Evolutionary conservation across 1,140 invertebrate species (phyloP).

Genomic region (Meloidogyne chitwoodi): DNA sequence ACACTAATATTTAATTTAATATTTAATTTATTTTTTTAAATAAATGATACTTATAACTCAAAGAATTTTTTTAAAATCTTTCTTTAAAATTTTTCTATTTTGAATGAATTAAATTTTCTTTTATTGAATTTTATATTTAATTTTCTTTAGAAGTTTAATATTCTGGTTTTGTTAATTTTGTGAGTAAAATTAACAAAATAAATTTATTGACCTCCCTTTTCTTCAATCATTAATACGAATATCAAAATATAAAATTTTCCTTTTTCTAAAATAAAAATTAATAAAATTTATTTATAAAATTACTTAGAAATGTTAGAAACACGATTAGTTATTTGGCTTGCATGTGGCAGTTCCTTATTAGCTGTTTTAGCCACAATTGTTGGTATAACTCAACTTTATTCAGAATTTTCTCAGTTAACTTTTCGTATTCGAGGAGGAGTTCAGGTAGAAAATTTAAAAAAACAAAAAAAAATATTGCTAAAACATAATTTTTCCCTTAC

Average conservation of each 20-base stretch:
- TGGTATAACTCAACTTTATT: constrained; percentile 33
- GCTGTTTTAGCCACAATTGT: constrained; percentile 37
- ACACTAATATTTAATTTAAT: neutral
- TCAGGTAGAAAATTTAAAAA: constrained; percentile 1
- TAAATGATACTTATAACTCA: neutral
- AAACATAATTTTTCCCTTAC: neutral
- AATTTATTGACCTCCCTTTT: no score
- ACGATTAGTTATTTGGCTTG: constrained; percentile 36
- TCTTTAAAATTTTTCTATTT: no score
- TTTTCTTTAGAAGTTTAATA: no score
- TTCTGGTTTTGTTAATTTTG: no score
- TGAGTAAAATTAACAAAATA: no score
- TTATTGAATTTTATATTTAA: no score
- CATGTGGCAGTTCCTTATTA: constrained; percentile 26
- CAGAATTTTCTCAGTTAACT: constrained; percentile 37
- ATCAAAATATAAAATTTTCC: no score
- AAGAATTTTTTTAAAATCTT: no score
- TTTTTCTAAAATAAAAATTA: no score
- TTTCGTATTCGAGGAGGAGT: constrained; percentile 32
- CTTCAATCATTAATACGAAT: no score
- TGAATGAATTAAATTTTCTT: no score
- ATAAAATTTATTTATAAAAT: neutral
- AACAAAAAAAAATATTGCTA: neutral
- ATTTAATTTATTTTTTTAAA: neutral
- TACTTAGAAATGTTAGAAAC: constrained; percentile 28